Evolutionary conservation across 2,113 vertebrate species (phyloP), one percentile per base, ranked within the genome.

Genomic region (Anguilla japonica): DNA sequence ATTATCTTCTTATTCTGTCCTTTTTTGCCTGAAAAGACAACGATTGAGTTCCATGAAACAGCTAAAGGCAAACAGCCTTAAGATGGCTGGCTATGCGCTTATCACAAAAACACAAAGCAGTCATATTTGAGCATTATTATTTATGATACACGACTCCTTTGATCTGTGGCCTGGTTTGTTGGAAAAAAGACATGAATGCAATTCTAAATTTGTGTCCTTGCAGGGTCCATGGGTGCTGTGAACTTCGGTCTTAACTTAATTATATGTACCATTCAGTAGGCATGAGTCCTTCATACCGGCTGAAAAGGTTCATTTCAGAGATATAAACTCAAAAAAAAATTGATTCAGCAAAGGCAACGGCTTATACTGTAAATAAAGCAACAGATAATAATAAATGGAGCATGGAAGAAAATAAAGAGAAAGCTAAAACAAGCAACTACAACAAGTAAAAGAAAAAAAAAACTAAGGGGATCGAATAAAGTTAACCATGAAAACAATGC

Each of bases 81-180:
- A 93, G 90, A 92, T 88, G 90, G 85, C 83, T 89, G 53, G 87
- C 90, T 89, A 89, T 91, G 89, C 87, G 41, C 93, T 93, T 92
- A 91, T 93, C 90, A 82, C 81, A 22, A 83, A 86, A 88, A 56
- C 87, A 87, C 88, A 13, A 83, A 89, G 88, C 89, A 89, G 89
- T 46, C 60, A 86, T 85, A 81, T 18, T 90, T 91, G 86, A 92
- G 85, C 90, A 83, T 94, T 93, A 93, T 92, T 93, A 93, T 94
- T 93, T 91, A 93, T 90, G 91, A 93, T 90, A 88, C 86, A 85
- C 83, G 88, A 87, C 82, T 84, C 82, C 91, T 95, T 95, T 94
- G 92, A 94, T 95, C 89, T 87, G 29, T 84, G 81, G 86, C 84
- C 79, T 87, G 89, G 79, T n/a, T n/a, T 87, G 67, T 67, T 87